These are phyloP conservation scores for Fragum whitleyi DNA, from an alignment of 2,888 invertebrate genomes.

Conservation along the genomic window DNA sequence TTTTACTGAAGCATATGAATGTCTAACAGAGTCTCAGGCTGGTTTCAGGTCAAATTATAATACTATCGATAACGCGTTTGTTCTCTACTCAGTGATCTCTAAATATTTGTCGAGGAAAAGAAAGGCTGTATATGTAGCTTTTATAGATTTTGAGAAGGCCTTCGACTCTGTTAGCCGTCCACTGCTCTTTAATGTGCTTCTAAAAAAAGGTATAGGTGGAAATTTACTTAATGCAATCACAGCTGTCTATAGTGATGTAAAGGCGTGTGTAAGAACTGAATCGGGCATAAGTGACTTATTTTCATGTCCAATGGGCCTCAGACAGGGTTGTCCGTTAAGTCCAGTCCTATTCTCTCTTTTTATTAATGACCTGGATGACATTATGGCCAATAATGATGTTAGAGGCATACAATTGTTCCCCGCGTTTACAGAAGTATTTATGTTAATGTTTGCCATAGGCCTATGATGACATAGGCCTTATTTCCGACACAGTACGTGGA, in stretches of 20 bases:
- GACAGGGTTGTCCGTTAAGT: constrained; percentile 13
- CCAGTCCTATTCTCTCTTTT: not conserved
- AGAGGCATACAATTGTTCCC: not conserved
- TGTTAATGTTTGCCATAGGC: not conserved
- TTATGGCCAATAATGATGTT: not conserved
- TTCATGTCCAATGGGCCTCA: constrained; percentile 29
- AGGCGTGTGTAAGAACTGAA: too few relatives aligned
- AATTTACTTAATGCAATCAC: constrained; percentile 15
- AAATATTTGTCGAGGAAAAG: not conserved
- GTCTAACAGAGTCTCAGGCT: not conserved
- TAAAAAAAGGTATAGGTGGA: constrained; percentile 6
- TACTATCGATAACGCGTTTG: not conserved
- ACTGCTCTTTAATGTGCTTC: constrained; percentile 16
- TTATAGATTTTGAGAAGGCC: constrained; percentile 26
- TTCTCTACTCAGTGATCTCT: not conserved
- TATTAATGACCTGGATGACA: not conserved
- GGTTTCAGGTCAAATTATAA: not conserved
- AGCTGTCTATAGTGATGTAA: constrained; percentile 28
- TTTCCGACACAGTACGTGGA: not conserved
- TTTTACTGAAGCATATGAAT: not conserved
- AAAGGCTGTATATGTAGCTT: not conserved
- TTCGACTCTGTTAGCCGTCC: constrained; percentile 26
- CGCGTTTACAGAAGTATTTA: not conserved
- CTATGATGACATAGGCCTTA: not conserved
- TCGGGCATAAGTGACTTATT: too few relatives aligned